These are phyloP conservation scores for Drosophila arawakana DNA, from an alignment of 1,140 invertebrate species.

Conservation along the genomic window DNA sequence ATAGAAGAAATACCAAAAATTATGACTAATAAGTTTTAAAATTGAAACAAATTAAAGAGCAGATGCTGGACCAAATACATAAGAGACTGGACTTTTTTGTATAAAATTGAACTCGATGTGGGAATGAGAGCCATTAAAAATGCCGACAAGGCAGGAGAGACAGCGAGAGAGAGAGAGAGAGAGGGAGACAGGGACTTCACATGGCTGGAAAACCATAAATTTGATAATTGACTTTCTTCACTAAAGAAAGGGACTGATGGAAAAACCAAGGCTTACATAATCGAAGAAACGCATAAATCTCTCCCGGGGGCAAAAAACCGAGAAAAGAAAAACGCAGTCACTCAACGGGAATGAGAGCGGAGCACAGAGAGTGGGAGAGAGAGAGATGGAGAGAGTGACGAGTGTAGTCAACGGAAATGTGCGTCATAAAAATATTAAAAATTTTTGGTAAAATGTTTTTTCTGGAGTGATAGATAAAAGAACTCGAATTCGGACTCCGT, in stretches of 20 bases:
- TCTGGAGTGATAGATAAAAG: conserved; percentile 59
- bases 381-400: not conserved
- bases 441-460: conserved; percentile 46
- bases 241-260: conserved; percentile 38
- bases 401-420: conserved; percentile 67
- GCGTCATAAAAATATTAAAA: conserved; percentile 82
- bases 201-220: conserved; percentile 70
- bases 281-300: conserved; percentile 80
- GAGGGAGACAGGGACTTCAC: conserved; percentile 34
- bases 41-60: conserved; percentile 72
- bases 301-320: conserved; percentile 43
- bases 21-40: conserved; percentile 76
- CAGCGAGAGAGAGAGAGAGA: not conserved
- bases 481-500: not conserved
- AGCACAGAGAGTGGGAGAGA: conserved; percentile 1
- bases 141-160: conserved; percentile 32
- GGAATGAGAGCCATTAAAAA: conserved; percentile 59
- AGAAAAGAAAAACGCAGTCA: conserved; percentile 45
- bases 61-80: conserved; percentile 44
- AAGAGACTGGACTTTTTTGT: not conserved
- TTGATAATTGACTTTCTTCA: conserved; percentile 77
- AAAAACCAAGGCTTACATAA: conserved; percentile 74
- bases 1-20: conserved; percentile 62
- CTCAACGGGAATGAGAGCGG: conserved; percentile 41
- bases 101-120: conserved; percentile 43